Evolutionary conservation across 2,888 invertebrate genomes (phyloP), one percentile per base, ranked within the genome.

Genomic region (Acrobasis repandana): DNA sequence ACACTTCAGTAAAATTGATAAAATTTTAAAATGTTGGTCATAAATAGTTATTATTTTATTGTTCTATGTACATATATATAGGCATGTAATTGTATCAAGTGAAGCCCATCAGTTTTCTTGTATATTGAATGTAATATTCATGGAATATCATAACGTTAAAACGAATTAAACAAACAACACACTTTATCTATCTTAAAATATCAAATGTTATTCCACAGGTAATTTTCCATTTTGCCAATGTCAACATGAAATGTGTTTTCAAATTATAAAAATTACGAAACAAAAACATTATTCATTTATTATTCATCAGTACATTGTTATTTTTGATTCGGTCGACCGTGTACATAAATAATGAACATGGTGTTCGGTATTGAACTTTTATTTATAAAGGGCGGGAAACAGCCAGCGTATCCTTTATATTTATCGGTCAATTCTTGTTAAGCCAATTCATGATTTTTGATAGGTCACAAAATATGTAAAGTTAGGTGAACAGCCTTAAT

Each of bases 241-340:
- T 43, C 1, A 43, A 43, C 43, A 43, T n/a, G n/a, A 43, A 14
- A 43, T 43, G 43, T 43, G 43, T 43, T 43, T 36, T 43, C 6
- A 43, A 10, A 43, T 43, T 43, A 43, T 2, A 11, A 43, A 43
- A 43, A 43, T 43, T 43, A 4, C 43, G 3, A 4, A 43, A 43
- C 10, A 43, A 14, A 43, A 43, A 43, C 10, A 43, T 43, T 43
- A 38, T 43, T 43, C n/a, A 43, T 43, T 43, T 10, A n/a, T 43
- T n/a, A 43, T 43, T 43, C 43, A 43, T 43, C 43, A 14, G 43
- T 43, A 43, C 43, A 43, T 43, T 43, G 43, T 43, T 43, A 43
- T 43, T 43, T 43, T 38, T 43, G 11, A 43, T 43, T 43, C 43
- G 11, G 14, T 14, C 43, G 14, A n/a, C 11, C 38, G 38, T 14